phyloP scores from a whole-genome alignment of 1,140 invertebrate genomes.

The Heliconius eleuchia region DNA sequence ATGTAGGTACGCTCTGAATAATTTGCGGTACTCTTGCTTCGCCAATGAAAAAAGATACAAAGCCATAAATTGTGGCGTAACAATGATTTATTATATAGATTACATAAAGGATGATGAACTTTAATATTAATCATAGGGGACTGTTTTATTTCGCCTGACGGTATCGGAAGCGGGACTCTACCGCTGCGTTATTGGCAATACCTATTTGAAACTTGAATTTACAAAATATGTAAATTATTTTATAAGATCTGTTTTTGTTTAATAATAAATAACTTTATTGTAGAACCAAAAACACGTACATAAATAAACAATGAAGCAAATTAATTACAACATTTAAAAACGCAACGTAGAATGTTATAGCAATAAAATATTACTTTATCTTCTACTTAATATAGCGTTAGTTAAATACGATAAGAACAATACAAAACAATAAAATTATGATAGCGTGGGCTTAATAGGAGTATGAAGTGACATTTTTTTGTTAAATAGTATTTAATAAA shows the following conservation, averaged over 20 bases:
- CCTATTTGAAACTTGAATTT: too few species aligned
- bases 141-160: not conserved
- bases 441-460: not conserved
- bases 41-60: too few species aligned
- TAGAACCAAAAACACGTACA: too few species aligned
- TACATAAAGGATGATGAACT: not conserved
- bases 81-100: not conserved
- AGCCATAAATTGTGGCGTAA: too few species aligned
- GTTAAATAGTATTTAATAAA: too few species aligned
- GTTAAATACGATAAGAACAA: not conserved
- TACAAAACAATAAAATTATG: not conserved
- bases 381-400: not conserved
- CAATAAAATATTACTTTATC: slow-evolving; percentile 1
- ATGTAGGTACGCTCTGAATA: too few species aligned
- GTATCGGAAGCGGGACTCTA: not conserved
- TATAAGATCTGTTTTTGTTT: too few species aligned
- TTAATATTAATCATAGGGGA: not conserved
- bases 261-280: too few species aligned
- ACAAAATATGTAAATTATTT: too few species aligned
- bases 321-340: not conserved
- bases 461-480: not conserved
- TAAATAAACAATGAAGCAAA: not conserved
- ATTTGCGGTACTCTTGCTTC: too few species aligned
- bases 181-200: not conserved
- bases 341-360: not conserved